Base-by-base conservation (phyloP, 1,140 invertebrate species). In the Sycophila sp. region DNA sequence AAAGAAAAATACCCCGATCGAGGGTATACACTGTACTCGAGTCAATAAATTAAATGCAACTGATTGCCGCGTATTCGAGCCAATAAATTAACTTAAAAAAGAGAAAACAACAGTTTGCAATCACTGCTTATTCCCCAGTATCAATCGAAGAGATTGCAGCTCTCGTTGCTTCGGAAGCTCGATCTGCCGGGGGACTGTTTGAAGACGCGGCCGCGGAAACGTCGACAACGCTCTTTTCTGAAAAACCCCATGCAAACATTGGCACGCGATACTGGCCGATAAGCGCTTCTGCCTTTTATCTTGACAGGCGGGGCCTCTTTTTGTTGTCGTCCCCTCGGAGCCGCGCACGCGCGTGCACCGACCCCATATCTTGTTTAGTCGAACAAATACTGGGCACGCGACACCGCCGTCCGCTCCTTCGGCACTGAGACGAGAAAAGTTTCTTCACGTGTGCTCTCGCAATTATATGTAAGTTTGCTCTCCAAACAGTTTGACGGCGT, bases 321-420 rank as follows among this genome's bases (percentile, higher is more conserved):
- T 55, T 42, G 36, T 69, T 26, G 26, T 30, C 30, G 38, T 34
- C 11, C 53, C 19, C 40, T 56, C 64, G 38, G 5, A 19, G 22
- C 24, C 30, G 47, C 34, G 47, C 6, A 1, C 11, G 2, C 47
- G 47, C 7, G 34, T 5, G 24, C 24, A 34, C n/a, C 28, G 32
- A 69, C 68, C 55, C 73, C 70, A 74, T 81, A 78, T 81, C 78
- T 81, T 81, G 76, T 80, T 81, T 81, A 77, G 76, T 68, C 73
- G 74, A 76, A 74, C 80, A 81, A 81, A 81, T 77, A 81, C 71
- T 28, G 60, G 77, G 71, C 80, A 81, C 78, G 76, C 78, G 78
- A 78, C 77, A 68, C 60, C 70, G 55, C 71, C 65, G 15, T 6
- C 53, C 2, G 38, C 2, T 10, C 38, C 11, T 42, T 72, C 65